Evolutionary conservation across 2,888 invertebrate genomes (phyloP), one percentile per base, ranked within the genome.

Genomic region (Dendrolimus pini): DNA sequence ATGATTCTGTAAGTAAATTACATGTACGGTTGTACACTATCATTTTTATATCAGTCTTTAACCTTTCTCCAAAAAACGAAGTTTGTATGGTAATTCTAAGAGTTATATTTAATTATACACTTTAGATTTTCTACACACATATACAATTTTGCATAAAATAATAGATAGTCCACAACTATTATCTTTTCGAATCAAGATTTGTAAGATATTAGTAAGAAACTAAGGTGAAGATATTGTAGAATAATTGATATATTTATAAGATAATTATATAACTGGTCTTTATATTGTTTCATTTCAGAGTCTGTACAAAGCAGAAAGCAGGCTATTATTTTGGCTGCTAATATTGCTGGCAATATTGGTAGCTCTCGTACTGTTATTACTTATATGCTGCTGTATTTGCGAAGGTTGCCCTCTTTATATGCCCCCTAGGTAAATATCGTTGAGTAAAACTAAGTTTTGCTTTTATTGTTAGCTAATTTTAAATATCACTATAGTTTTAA

Each of bases 351-450:
- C 96, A 55, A 92, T 97, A 41, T 81, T 97, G 61, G 93, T 96
- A 65, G 92, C 96, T 0, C 71, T 96, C 41, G 93, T 95, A 10
- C 92, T 96, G 64, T 82, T 96, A 60, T 91, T 94, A 57, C 88
- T 96, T 56, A 93, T 97, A 62, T 91, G 96, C 61, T 97, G 97
- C 82, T 96, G 96, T 74, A 94, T 96, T 64, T 96, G 96, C 75
- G 95, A 95, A 68, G 95, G 95, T 71, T 96, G 96, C 74, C 96
- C 96, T n/a, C 92, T 96, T 57, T 96, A 95, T 71, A 94, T 94
- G 85, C 94, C 94, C 57, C 93, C 94, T 57, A 93, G 95, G 93
- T 93, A 91, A 84, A 68, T 75, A 64, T 47, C 8, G 41, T 56
- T 41, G 18, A 8, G 41, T 56, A 56, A n/a, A 41, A 57, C n/a